Conservation (phyloP, 2,797 vertebrate genomes). For the Thripadectes ignobilis region DNA sequence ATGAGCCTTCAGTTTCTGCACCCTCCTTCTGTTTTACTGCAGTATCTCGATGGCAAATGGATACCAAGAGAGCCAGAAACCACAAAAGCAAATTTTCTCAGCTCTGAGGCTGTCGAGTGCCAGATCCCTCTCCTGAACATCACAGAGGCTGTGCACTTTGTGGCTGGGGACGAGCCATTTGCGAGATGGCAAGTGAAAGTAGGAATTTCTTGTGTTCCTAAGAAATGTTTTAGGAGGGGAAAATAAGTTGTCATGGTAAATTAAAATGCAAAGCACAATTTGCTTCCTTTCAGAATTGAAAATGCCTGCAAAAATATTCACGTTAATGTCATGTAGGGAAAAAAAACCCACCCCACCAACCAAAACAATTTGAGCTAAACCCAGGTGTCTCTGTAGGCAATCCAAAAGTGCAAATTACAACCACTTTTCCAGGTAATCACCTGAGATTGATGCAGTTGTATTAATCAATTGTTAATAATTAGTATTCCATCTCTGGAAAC, state of each 20-base stretch:
- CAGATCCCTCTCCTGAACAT: slow-evolving; percentile 75
- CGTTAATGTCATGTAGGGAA: background rate
- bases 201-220: slow-evolving; percentile 52
- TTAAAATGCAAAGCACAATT: slow-evolving; percentile 46
- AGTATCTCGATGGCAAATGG: slow-evolving; percentile 78
- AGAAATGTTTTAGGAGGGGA: background rate
- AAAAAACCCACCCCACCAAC: background rate
- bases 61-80: slow-evolving; percentile 74
- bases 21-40: background rate
- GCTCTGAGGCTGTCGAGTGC: slow-evolving; percentile 81
- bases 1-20: background rate
- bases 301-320: background rate
- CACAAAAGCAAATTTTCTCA: slow-evolving; percentile 82
- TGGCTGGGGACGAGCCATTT: slow-evolving; percentile 78
- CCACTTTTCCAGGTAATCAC: slow-evolving; percentile 25
- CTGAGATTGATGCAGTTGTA: background rate
- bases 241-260: slow-evolving; percentile 25
- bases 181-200: slow-evolving; percentile 87
- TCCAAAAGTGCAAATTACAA: slow-evolving; percentile 17
- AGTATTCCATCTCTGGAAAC: background rate
- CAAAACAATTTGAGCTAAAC: background rate
- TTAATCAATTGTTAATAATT: slow-evolving; percentile 45
- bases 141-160: slow-evolving; percentile 73
- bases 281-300: slow-evolving; percentile 10
- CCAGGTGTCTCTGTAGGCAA: background rate